Evolutionary conservation across 2,888 invertebrate genomes (phyloP), one percentile per base, ranked within the genome.

Genomic region (Dorcus parallelipipedus): DNA sequence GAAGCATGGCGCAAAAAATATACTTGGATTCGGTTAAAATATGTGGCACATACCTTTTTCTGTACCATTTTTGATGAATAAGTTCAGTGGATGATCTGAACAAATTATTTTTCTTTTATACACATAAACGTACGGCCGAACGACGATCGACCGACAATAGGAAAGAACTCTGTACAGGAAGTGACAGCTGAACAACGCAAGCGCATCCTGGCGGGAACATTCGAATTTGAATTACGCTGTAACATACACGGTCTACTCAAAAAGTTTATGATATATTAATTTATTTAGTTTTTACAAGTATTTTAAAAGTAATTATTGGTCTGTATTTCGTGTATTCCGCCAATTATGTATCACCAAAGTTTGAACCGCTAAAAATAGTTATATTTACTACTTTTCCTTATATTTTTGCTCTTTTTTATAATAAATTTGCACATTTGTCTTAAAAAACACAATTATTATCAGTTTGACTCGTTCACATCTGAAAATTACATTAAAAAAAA

Each of bases 31-130:
- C 59, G 52, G 59, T 55, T 8, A 58, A 51, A 38, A 41, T 51
- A 58, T 9, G 45, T 17, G 8, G 4, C 26, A 60, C 63, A 61
- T 70, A 75, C 75, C 70, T 75, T 75, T 61, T 75, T 75, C 62
- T 74, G 75, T 39, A 75, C 75, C 75, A 75, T 75, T 62, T 71
- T 74, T 52, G 20, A 41, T 43, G 38, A 38, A 9, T 38, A 14
- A 47, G 38, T 40, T 42, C 43, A 45, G 42, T 52, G 9, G 59
- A 59, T 59, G 59, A 38, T 23, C 41, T 38, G 23, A 56, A 56
- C 56, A 52, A 56, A 50, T 49, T 38, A 39, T 20, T 40, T 48
- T 56, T 33, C 26, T 52, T 49, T 49, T 6, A 33, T 33, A 49
- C 42, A 56, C 52, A 38, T 50, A 9, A 33, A 40, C 52, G 38